Evolutionary conservation across 2,113 vertebrate genomes (phyloP).

Genomic region (Odontesthes bonariensis): DNA sequence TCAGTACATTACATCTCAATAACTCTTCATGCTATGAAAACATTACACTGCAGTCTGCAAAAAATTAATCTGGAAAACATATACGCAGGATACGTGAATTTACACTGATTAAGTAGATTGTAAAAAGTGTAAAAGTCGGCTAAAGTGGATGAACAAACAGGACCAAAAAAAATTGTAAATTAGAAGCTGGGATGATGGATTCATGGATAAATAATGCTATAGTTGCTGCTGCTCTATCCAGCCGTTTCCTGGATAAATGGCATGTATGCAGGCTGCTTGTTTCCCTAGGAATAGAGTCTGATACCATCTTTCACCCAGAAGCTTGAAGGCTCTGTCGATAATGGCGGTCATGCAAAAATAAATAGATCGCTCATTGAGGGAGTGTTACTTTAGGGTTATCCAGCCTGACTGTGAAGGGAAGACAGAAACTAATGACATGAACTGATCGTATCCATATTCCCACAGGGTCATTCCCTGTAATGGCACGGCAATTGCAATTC

Average conservation of each 20-base stretch:
- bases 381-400: constrained; percentile 73
- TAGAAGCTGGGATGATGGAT: constrained; percentile 37
- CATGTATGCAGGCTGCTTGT: constrained; percentile 54
- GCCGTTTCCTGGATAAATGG: constrained; percentile 61
- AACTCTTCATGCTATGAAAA: constrained; percentile 16
- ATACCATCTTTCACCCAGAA: constrained; percentile 68
- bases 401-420: constrained; percentile 53
- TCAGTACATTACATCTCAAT: constrained; percentile 32
- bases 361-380: constrained; percentile 75
- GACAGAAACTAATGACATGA: constrained; percentile 63
- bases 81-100: no score
- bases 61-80: no score
- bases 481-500: constrained; percentile 46
- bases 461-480: constrained; percentile 48
- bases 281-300: constrained; percentile 64
- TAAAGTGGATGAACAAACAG: constrained; percentile 33
- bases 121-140: constrained; percentile 27
- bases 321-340: constrained; percentile 68
- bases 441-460: constrained; percentile 62
- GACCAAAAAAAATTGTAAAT: constrained; percentile 40
- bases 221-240: constrained; percentile 64
- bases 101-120: constrained; percentile 49
- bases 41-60: constrained; percentile 1
- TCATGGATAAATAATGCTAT: constrained; percentile 50
- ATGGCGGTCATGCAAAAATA: constrained; percentile 78